Base-by-base conservation (phyloP, 2,888 invertebrate genomes). In the Baronia brevicornis region DNA sequence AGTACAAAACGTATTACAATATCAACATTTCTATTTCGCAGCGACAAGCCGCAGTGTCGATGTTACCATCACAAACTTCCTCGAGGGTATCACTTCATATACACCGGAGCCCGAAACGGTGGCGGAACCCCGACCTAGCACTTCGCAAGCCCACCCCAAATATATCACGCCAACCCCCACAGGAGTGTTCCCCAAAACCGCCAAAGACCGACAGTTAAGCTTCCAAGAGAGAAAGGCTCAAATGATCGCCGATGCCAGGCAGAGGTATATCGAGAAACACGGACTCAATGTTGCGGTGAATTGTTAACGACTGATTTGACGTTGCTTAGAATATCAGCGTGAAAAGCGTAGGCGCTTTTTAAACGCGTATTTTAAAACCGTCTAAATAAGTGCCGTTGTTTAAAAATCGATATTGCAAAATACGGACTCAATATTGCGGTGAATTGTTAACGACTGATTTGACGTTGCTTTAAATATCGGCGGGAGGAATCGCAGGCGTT, bases 391-490 rank as follows among this genome's bases (percentile, higher is more conserved):
- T n/a, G n/a, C n/a, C n/a, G n/a, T n/a, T n/a, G n/a, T n/a, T n/a
- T n/a, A n/a, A n/a, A n/a, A n/a, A n/a, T n/a, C n/a, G n/a, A 94
- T 62, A 89, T 93, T 43, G 89, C 91, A 64, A 94, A 93, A 66
- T 90, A 93, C 58, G 88, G 88, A 19, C 77, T 91, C 25, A 66
- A 71, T 22, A 34, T 69, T 2, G 60, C 66, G 2, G 19, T 62
- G 19, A 44, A 42, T 30, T 66, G 63, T 48, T 71, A 60, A 46
- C 18, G 13, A 20, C 23, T 5, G 24, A 4, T 22, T 9, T 33
- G 22, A 23, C 12, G 32, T 27, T 36, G 24, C 23, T 20, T 37
- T 20, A 19, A n/a, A n/a, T n/a, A n/a, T n/a, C n/a, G n/a, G n/a
- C n/a, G n/a, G n/a, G n/a, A n/a, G n/a, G n/a, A n/a, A n/a, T n/a